Conservation (phyloP, 2,113 vertebrate genomes). For the Cephalopterus ornatus region DNA sequence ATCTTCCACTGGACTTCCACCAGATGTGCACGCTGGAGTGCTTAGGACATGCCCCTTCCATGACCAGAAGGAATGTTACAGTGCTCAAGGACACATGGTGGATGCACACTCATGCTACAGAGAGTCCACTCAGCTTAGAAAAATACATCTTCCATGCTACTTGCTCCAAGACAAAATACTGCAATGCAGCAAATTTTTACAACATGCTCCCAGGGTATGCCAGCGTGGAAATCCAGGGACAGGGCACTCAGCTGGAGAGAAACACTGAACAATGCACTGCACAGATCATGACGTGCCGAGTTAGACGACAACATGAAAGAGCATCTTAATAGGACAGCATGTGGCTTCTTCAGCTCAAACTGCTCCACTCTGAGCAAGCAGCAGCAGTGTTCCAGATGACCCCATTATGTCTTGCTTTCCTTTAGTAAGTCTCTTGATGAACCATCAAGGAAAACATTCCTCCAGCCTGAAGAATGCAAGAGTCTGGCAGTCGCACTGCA, state of each 20-base stretch:
- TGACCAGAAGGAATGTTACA: background rate
- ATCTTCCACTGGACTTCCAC: background rate
- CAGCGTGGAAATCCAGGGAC: background rate
- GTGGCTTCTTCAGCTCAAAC: background rate
- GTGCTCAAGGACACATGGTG: background rate
- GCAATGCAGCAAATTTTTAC: constrained; percentile 63
- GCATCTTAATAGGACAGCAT: background rate
- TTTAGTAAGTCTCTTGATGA: background rate
- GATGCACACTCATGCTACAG: background rate
- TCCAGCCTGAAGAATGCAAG: background rate
- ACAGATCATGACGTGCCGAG: background rate
- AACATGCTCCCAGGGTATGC: background rate
- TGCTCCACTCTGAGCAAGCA: background rate
- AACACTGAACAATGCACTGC: background rate
- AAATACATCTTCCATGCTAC: background rate
- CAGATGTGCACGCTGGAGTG: background rate
- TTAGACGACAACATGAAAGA: background rate
- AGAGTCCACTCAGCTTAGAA: background rate
- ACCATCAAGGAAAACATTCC: constrained; percentile 43
- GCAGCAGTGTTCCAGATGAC: constrained; percentile 30
- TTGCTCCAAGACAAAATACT: constrained; percentile 33
- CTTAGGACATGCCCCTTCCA: background rate
- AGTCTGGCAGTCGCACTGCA: background rate
- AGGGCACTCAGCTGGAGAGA: constrained; percentile 4
- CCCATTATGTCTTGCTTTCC: constrained; percentile 58